Conservation (phyloP, 2,113 vertebrate genomes). For the Pteronura brasiliensis region DNA sequence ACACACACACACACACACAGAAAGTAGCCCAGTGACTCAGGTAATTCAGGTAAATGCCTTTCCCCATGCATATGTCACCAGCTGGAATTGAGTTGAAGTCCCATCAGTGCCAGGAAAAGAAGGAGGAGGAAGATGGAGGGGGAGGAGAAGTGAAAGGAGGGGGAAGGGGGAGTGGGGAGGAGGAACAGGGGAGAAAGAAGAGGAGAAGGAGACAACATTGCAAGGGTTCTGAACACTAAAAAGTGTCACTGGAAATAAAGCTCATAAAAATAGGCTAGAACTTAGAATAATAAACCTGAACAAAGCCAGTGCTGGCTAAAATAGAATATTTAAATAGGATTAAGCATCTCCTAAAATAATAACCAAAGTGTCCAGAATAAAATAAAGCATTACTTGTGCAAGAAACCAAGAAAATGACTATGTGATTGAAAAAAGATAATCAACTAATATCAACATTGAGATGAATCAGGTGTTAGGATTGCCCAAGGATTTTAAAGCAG, state of each 20-base stretch:
- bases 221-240: not conserved
- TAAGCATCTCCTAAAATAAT: not conserved
- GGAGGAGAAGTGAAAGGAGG: not conserved
- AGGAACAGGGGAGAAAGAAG: not conserved
- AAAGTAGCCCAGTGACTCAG: not conserved
- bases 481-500: not conserved
- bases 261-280: not conserved
- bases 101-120: not conserved
- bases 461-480: not conserved
- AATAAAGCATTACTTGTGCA: not conserved
- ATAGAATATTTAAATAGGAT: not conserved
- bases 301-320: not conserved
- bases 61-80: not conserved
- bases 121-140: not conserved
- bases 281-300: not conserved
- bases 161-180: not conserved
- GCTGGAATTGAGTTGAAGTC: not conserved
- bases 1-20: not conserved
- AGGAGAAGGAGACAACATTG: not conserved
- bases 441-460: not conserved
- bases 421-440: not conserved
- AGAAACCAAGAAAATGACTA: not conserved
- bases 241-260: not conserved
- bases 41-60: not conserved
- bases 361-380: not conserved